These are phyloP conservation scores for Drosophila neocordata DNA, from an alignment of 1,140 invertebrate species.

Conservation along the genomic window DNA sequence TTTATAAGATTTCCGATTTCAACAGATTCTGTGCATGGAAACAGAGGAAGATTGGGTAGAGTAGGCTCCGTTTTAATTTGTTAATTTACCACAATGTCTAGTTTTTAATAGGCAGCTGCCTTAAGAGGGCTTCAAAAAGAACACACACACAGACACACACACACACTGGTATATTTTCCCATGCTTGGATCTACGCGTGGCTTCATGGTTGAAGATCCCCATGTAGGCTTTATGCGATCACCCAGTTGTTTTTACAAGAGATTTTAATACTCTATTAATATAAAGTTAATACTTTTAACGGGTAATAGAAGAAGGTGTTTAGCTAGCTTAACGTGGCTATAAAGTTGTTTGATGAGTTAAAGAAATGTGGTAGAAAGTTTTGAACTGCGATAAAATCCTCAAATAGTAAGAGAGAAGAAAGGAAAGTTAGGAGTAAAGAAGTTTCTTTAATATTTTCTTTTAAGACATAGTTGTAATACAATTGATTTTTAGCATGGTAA, in stretches of 20 bases:
- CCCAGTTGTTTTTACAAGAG: not conserved
- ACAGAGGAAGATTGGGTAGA: not conserved
- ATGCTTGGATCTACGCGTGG: constrained; percentile 29
- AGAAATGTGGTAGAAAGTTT: too few species aligned
- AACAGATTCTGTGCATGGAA: not conserved
- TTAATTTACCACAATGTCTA: constrained; percentile 77
- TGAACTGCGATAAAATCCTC: too few species aligned
- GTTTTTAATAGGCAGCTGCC: constrained; percentile 55
- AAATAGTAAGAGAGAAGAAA: too few species aligned
- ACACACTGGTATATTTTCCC: constrained; percentile 31
- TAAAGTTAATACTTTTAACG: not conserved
- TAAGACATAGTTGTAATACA: too few species aligned
- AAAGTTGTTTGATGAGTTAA: too few species aligned
- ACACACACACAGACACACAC: constrained; percentile 25
- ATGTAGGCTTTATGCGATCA: not conserved
- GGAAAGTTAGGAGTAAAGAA: too few species aligned
- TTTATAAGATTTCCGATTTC: constrained; percentile 63
- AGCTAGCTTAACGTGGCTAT: too few species aligned
- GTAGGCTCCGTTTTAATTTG: constrained; percentile 63
- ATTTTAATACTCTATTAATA: not conserved
- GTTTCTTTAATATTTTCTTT: too few species aligned
- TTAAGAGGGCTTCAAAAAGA: constrained; percentile 3
- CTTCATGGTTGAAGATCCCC: not conserved
- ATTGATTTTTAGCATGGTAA: too few species aligned
- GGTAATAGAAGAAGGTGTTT: too few species aligned